Base-by-base conservation (phyloP, 2,888 invertebrate species). In the Cryptophagus acutangulus region DNA sequence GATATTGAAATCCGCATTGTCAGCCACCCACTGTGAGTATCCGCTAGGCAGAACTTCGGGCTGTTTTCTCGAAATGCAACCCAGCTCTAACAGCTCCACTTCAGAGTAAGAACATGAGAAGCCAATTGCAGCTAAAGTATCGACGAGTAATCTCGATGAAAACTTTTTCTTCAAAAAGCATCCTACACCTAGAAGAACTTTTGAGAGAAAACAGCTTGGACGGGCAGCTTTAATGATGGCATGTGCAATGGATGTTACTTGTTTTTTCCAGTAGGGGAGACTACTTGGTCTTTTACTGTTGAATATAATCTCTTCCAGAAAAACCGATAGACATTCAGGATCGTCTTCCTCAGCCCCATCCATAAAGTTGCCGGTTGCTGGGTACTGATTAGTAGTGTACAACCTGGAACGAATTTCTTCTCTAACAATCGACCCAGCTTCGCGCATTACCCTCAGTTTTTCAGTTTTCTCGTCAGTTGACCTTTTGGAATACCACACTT, bases 91-190 rank as follows among this genome's bases (percentile, higher is more conserved):
- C n/a, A n/a, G n/a, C n/a, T n/a, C n/a, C n/a, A n/a, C n/a, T n/a
- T n/a, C n/a, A n/a, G n/a, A n/a, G n/a, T n/a, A n/a, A n/a, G n/a
- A n/a, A n/a, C n/a, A n/a, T n/a, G n/a, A n/a, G n/a, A n/a, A n/a
- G n/a, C n/a, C n/a, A n/a, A n/a, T n/a, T n/a, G n/a, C n/a, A 15
- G 49, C 45, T 24, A 56, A 25, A 3, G 41, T 25, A 36, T 57
- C 41, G 10, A 56, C 25, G 9, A 55, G 33, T 20, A 34, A 31
- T 34, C 36, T 38, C 12, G 55, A 57, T 20, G 52, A 55, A 43
- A 38, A 54, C 40, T 54, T 57, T 40, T 52, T 39, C 34, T 51
- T 41, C 28, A 55, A 30, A 47, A 51, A 50, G 28, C 37, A 42
- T 26, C 41, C 38, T 15, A 46, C 28, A 36, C 41, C 46, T 12